phyloP scores from a whole-genome alignment of 2,797 vertebrate genomes.

The Synanceia verrucosa region DNA sequence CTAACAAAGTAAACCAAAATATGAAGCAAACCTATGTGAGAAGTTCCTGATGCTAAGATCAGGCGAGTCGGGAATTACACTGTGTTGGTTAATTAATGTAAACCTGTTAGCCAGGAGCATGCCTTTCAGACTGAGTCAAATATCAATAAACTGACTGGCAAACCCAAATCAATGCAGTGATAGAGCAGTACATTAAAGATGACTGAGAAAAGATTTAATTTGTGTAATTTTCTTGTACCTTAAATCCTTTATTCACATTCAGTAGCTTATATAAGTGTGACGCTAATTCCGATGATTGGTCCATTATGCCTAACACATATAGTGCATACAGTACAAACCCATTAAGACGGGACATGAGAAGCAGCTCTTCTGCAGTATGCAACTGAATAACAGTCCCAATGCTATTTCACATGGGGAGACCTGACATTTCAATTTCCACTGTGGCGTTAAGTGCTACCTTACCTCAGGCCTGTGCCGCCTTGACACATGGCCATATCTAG shows the following conservation, averaged over 20 bases:
- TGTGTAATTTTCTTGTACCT: not conserved
- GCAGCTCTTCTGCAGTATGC: not conserved
- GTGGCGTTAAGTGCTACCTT: slow-evolving; percentile 42
- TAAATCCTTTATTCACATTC: not conserved
- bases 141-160: too few relatives aligned
- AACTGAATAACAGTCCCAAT: slow-evolving; percentile 32
- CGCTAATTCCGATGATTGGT: slow-evolving; percentile 6
- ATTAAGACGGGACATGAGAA: not conserved
- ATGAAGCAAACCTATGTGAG: too few relatives aligned
- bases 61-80: too few relatives aligned
- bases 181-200: not conserved
- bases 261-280: slow-evolving; percentile 6
- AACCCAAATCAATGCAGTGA: not conserved
- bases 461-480: slow-evolving; percentile 24
- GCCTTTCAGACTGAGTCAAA: too few relatives aligned
- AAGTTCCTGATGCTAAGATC: too few relatives aligned
- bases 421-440: slow-evolving; percentile 53
- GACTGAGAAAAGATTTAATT: not conserved
- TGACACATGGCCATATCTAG: not conserved
- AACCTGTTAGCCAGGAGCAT: too few relatives aligned
- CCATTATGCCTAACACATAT: slow-evolving; percentile 7
- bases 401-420: not conserved
- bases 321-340: slow-evolving; percentile 2
- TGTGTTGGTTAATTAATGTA: too few relatives aligned
- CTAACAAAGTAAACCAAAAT: too few relatives aligned